These are phyloP conservation scores for Xenus cinereus DNA, from an alignment of 2,113 vertebrate genomes.

Conservation along the genomic window DNA sequence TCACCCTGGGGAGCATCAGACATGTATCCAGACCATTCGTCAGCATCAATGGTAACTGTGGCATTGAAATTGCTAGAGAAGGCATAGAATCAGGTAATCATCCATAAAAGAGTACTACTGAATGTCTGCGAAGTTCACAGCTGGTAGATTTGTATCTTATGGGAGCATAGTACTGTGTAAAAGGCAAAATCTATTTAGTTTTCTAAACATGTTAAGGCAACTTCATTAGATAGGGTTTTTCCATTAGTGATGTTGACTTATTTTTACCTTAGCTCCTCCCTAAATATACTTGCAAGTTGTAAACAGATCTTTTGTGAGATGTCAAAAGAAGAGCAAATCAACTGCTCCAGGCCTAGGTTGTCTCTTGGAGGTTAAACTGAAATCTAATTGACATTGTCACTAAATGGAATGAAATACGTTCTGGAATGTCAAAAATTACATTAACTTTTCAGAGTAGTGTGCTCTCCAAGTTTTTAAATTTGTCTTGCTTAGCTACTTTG, in stretches of 20 bases:
- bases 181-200: not conserved
- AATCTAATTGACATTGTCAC: not conserved
- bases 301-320: not conserved
- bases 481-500: not conserved
- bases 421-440: not conserved
- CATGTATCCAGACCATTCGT: not conserved
- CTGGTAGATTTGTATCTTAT: not conserved
- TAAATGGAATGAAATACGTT: not conserved
- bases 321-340: not conserved
- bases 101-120: not conserved
- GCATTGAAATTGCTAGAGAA: slow-evolving; percentile 5
- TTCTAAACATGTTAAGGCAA: not conserved
- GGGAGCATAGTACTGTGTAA: not conserved
- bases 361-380: not conserved
- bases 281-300: not conserved
- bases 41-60: not conserved
- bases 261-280: not conserved
- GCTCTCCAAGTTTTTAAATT: not conserved
- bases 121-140: slow-evolving; percentile 32
- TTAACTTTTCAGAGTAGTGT: not conserved
- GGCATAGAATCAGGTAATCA: slow-evolving; percentile 31
- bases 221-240: not conserved
- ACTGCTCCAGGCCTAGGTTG: not conserved
- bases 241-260: not conserved
- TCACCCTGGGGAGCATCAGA: not conserved